These are phyloP conservation scores for Ditylenchus dipsaci DNA, from an alignment of 1,140 invertebrate genomes.

Conservation along the genomic window DNA sequence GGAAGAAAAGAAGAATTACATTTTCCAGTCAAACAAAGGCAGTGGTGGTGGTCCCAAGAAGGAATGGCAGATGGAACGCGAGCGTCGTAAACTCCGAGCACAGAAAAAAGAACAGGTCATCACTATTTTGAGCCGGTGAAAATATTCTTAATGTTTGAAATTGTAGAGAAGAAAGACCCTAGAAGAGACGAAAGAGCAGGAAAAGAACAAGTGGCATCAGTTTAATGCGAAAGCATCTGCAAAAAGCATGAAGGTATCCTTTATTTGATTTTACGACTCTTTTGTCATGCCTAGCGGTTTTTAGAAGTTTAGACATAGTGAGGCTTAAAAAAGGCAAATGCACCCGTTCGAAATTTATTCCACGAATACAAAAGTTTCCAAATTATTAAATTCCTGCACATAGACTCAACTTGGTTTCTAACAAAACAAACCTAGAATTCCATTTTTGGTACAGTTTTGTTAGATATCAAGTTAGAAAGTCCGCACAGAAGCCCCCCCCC, in stretches of 20 bases:
- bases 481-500: too few species aligned
- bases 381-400: too few species aligned
- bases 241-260: constrained; percentile 36
- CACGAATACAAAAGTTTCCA: too few species aligned
- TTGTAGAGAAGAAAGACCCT: constrained; percentile 26
- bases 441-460: too few species aligned
- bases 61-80: constrained; percentile 44
- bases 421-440: too few species aligned
- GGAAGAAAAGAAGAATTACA: constrained; percentile 45
- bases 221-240: constrained; percentile 39
- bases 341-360: constrained; percentile 6
- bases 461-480: too few species aligned
- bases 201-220: constrained; percentile 46
- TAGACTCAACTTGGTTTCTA: too few species aligned
- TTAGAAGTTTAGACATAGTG: background rate
- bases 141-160: too few species aligned
- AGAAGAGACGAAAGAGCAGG: constrained; percentile 39
- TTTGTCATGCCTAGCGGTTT: background rate
- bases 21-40: constrained; percentile 25
- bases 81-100: constrained; percentile 39
- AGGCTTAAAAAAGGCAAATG: constrained; percentile 1
- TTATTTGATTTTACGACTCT: constrained; percentile 7
- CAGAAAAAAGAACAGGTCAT: constrained; percentile 38
- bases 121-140: too few species aligned
- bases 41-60: constrained; percentile 27